Evolutionary conservation across 92 coral and sea anemone species (phyloP).

Genomic region (Plumapathes pennacea): DNA sequence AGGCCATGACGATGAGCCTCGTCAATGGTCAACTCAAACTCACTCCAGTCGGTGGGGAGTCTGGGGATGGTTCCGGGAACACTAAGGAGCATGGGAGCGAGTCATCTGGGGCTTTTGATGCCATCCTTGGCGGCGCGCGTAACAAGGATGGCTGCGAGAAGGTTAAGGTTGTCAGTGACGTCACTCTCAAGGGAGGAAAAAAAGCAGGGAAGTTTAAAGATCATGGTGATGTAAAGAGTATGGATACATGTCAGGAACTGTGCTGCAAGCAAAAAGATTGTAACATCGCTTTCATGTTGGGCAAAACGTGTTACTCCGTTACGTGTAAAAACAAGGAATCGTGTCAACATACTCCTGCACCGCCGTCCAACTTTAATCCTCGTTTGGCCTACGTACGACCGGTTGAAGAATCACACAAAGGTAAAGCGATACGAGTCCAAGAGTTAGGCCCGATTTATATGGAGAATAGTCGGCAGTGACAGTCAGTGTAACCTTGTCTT

Average conservation of each 20-base stretch:
- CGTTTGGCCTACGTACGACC: slow-evolving; percentile 86
- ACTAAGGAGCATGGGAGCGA: slow-evolving; percentile 1
- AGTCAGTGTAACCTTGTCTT: no score
- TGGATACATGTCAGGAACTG: slow-evolving; percentile 79
- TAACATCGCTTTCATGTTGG: slow-evolving; percentile 89
- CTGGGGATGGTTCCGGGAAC: slow-evolving; percentile 6
- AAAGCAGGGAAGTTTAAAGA: slow-evolving; percentile 87
- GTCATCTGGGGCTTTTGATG: slow-evolving; percentile 11
- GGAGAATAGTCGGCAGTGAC: no score
- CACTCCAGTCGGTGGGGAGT: slow-evolving; percentile 54
- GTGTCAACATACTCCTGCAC: slow-evolving; percentile 92
- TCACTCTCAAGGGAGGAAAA: slow-evolving; percentile 94
- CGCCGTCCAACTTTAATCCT: slow-evolving; percentile 88
- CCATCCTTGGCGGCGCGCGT: slow-evolving; percentile 13
- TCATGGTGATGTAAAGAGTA: slow-evolving; percentile 83
- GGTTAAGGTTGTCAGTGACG: slow-evolving; percentile 74
- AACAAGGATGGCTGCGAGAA: slow-evolving; percentile 57
- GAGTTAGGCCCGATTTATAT: no score
- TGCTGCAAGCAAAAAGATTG: slow-evolving; percentile 80
- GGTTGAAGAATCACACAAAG: slow-evolving; percentile 34
- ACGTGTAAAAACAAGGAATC: slow-evolving; percentile 86
- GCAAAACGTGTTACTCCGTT: slow-evolving; percentile 91
- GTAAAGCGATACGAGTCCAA: no score
- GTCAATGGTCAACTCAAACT: slow-evolving; percentile 86
- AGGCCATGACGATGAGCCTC: slow-evolving; percentile 88